A percentile compares a stretch with the other conserved stretches of the same genome.
Conservation (phyloP, 2,113 vertebrate species). For the Clarias gariepinus region DNA sequence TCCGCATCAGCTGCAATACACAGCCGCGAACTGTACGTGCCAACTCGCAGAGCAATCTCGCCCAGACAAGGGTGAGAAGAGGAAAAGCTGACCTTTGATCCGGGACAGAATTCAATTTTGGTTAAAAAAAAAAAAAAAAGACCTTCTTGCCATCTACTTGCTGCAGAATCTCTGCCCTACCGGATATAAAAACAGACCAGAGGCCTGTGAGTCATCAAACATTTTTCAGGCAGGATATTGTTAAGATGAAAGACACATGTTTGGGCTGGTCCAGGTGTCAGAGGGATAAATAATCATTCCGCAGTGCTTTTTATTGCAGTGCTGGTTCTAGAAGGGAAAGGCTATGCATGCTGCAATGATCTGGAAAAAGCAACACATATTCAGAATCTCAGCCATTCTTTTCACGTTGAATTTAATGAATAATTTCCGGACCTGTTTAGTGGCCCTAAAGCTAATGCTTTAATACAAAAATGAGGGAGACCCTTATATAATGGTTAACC, state of each 20-base stretch:
- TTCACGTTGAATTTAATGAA: not conserved
- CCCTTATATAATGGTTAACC: not conserved
- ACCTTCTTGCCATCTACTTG: conserved; percentile 51
- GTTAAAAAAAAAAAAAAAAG: conserved; percentile 40
- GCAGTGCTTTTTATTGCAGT: conserved; percentile 1
- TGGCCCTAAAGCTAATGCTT: conserved; percentile 3
- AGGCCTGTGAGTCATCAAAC: conserved; percentile 32
- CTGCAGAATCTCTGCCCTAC: conserved; percentile 31
- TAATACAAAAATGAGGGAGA: not conserved
- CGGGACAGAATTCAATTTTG: conserved; percentile 57
- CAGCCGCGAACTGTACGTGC: conserved; percentile 27
- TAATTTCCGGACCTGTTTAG: conserved; percentile 17
- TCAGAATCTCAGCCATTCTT: conserved; percentile 27
- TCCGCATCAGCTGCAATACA: conserved; percentile 52
- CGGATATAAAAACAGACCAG: conserved; percentile 46
- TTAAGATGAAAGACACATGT: conserved; percentile 48
- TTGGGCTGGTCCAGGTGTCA: conserved; percentile 30
- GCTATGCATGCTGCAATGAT: not conserved
- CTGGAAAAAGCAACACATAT: conserved; percentile 8
- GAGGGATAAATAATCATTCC: conserved; percentile 38
- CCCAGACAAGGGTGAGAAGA: conserved; percentile 46
- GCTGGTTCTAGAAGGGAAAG: not conserved
- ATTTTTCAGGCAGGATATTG: conserved; percentile 48
- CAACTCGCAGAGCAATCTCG: conserved; percentile 49
- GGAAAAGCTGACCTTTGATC: conserved; percentile 56